These are phyloP conservation scores for Aegotheles bennettii DNA, from an alignment of 2,113 vertebrate genomes.

Conservation along the genomic window DNA sequence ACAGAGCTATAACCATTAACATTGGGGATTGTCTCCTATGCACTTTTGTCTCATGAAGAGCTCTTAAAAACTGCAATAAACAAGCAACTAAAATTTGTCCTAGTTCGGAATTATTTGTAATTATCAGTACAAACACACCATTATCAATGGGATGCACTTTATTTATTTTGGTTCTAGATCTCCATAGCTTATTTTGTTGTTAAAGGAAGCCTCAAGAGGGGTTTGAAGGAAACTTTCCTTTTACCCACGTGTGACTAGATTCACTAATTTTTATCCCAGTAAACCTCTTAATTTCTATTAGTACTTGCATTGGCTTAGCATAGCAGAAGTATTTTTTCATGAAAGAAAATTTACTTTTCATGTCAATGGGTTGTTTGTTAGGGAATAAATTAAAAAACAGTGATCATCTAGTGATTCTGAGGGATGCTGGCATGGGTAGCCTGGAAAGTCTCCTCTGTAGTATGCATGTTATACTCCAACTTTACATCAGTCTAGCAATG, in stretches of 20 bases:
- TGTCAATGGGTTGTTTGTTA: not conserved
- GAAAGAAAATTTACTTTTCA: not conserved
- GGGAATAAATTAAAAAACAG: not conserved
- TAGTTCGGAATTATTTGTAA: not conserved
- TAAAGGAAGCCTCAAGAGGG: not conserved
- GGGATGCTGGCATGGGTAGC: not conserved
- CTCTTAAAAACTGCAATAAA: not conserved
- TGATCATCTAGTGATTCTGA: not conserved
- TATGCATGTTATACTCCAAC: not conserved
- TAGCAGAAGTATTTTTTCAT: not conserved
- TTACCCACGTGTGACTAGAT: not conserved
- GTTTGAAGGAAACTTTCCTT: not conserved
- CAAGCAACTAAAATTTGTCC: not conserved
- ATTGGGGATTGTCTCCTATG: not conserved
- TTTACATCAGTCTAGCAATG: not conserved
- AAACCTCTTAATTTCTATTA: not conserved
- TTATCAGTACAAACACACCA: not conserved
- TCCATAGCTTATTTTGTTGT: not conserved
- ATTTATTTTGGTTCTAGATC: not conserved
- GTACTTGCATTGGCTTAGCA: not conserved
- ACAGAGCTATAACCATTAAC: not conserved
- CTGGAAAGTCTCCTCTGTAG: not conserved
- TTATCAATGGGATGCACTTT: not conserved
- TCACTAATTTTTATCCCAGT: not conserved
- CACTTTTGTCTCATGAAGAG: not conserved